Conservation (phyloP, 2,113 vertebrate species). For the Myotis davidii region DNA sequence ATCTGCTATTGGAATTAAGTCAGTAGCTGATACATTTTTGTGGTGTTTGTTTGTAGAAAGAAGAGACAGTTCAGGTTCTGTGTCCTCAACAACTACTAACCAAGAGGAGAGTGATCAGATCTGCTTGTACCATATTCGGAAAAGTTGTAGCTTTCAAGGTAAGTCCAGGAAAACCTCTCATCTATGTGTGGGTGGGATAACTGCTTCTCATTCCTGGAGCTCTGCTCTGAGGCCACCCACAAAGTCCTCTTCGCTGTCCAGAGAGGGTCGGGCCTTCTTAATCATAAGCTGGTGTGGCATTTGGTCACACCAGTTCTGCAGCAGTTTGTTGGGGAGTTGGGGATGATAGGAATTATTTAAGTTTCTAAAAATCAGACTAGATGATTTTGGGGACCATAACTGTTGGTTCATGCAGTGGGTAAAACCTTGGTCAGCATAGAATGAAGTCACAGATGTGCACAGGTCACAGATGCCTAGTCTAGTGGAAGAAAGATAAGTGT, state of each 20-base stretch:
- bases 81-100: slow-evolving; percentile 46
- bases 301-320: not conserved
- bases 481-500: not conserved
- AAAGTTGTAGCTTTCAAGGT: slow-evolving; percentile 93
- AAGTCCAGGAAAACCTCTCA: slow-evolving; percentile 47
- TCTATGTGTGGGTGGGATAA: not conserved
- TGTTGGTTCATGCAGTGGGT: not conserved
- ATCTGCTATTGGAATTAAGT: slow-evolving; percentile 3
- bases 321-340: not conserved
- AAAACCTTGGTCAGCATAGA: not conserved
- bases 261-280: not conserved
- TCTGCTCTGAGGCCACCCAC: not conserved
- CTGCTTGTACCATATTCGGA: slow-evolving; percentile 91
- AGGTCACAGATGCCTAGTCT: not conserved
- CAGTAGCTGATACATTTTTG: not conserved
- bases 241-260: not conserved
- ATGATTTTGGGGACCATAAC: not conserved
- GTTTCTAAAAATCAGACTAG: slow-evolving; percentile 44
- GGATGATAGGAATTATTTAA: not conserved
- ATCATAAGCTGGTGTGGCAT: not conserved
- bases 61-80: slow-evolving; percentile 65
- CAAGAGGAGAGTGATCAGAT: slow-evolving; percentile 88
- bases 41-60: slow-evolving; percentile 74
- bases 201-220: not conserved
- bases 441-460: not conserved